A percentile compares a stretch with the other conserved stretches of the same genome.
phyloP scores from a whole-genome alignment of 2,888 invertebrate genomes.

The Dugesia japonica region DNA sequence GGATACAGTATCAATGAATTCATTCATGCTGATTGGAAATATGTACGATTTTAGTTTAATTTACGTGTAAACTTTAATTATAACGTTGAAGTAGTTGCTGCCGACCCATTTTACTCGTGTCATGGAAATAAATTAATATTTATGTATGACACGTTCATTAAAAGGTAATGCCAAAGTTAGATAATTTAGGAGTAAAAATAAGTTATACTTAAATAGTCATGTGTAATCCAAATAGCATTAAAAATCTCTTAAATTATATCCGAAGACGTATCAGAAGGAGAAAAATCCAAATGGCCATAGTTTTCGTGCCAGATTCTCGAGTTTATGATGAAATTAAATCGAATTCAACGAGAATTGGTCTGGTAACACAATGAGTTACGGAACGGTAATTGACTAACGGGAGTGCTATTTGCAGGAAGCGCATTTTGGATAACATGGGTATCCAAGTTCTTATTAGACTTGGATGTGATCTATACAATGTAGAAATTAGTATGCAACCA shows the following conservation, averaged over 20 bases:
- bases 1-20: not conserved
- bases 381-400: not conserved
- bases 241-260: not conserved
- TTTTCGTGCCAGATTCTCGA: not conserved
- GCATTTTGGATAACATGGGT: not conserved
- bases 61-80: not conserved
- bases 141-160: not conserved
- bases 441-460: not conserved
- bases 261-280: not conserved
- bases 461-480: not conserved
- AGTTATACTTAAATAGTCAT: not conserved
- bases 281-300: not conserved
- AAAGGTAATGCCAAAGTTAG: not conserved
- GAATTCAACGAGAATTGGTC: conserved; percentile 12
- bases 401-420: not conserved
- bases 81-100: not conserved
- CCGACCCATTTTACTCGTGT: not conserved
- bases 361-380: conserved; percentile 53
- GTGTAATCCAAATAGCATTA: not conserved
- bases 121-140: not conserved
- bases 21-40: not conserved
- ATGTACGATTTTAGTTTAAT: not conserved
- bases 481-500: conserved; percentile 34
- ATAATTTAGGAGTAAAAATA: not conserved
- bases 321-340: not conserved